phyloP scores from a whole-genome alignment of 2,113 vertebrate species.

The Ciconia boyciana region DNA sequence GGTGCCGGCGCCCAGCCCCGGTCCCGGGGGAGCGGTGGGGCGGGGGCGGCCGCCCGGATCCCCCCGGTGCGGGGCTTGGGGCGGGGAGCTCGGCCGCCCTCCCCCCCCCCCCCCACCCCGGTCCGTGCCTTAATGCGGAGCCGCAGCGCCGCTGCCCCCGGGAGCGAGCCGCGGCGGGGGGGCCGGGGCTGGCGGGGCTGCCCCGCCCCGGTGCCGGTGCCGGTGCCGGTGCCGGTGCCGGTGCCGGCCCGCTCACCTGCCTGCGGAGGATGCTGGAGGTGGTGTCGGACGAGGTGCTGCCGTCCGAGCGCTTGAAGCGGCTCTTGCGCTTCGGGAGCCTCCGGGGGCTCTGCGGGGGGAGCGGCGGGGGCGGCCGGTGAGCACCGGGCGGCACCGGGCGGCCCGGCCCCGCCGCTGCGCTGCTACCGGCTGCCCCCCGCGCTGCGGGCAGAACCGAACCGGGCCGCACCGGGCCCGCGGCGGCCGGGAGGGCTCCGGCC shows the following conservation, averaged over 20 bases:
- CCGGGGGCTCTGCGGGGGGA: conserved; percentile 66
- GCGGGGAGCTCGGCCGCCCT: background rate
- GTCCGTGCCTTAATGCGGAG: background rate
- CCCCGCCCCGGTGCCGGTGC: background rate
- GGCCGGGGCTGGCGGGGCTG: background rate
- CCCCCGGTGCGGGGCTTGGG: background rate
- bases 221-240: background rate
- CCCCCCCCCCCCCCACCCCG: background rate
- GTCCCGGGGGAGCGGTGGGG: background rate
- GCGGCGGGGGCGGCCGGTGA: background rate
- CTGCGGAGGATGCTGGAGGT: conserved; percentile 84
- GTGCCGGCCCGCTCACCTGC: conserved; percentile 66
- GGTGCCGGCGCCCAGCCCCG: background rate
- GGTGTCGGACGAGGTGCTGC: conserved; percentile 84
- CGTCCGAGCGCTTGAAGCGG: conserved; percentile 84
- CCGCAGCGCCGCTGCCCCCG: background rate
- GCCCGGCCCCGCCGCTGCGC: background rate
- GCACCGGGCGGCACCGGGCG: background rate
- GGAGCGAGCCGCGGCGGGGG: background rate
- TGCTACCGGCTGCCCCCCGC: background rate
- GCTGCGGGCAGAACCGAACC: background rate
- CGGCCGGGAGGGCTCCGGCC: background rate
- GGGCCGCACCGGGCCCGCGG: background rate
- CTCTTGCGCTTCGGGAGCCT: conserved; percentile 83
- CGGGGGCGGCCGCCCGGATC: background rate